Base-by-base conservation (phyloP, 2,797 vertebrate genomes). In the Sebastes ruberrimus region DNA sequence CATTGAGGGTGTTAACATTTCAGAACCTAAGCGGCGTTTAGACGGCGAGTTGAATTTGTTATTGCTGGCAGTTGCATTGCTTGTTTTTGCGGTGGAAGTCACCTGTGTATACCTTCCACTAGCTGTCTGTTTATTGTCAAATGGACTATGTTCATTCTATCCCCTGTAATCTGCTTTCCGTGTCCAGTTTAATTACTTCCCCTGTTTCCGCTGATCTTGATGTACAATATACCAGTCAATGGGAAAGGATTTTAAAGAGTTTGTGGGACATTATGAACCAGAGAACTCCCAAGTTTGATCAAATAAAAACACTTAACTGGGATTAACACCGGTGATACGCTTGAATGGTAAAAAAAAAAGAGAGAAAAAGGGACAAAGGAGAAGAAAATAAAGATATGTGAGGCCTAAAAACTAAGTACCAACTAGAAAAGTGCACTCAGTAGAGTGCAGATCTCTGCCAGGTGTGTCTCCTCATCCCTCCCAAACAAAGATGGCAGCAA, bases 1-100 rank as follows among this genome's bases (percentile, higher is more conserved):
- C 78, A 55, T 33, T 87, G 32, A 69, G 63, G 68, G 71, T 83
- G 85, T 83, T 88, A 86, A 85, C 80, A 80, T 88, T 64, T 59
- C 35, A 74, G 27, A 72, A 23, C 32, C 73, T 38, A 38, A 67
- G 30, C 30, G 8, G 63, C 79, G 78, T 82, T 87, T 85, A 68
- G 59, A 78, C 6, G 10, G 55, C 33, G 53, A 76, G 75, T 67
- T 80, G 72, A 53, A 81, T 86, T 86, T 90, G 67, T 90, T 92
- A 71, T 88, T 80, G n/a, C 74, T 86, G 87, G 74, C 84, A n/a
- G 75, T 78, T 23, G 64, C 10, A 18, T 56, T 32, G 42, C 72
- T 67, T 57, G 60, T 72, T 79, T 85, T 89, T 86, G 38, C 84
- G 62, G 52, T 35, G 57, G 10, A 59, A 85, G 59, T 83, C 71